A percentile compares a stretch with the other conserved stretches of the same genome.
Conservation (phyloP, 2,797 vertebrate species). For the Pristis pectinata region DNA sequence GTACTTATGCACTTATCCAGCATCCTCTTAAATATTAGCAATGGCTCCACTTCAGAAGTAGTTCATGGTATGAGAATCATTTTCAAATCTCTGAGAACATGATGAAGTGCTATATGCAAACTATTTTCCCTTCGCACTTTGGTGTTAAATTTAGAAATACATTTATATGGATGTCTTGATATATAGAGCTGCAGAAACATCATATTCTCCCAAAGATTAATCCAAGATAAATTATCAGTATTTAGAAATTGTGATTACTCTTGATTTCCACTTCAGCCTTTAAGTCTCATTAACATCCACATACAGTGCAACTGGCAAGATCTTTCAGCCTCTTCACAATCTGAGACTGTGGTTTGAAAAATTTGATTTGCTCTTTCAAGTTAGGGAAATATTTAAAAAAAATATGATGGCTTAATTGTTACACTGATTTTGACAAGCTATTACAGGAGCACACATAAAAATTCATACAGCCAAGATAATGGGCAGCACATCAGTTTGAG, state of each 20-base stretch:
- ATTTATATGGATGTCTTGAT: background rate
- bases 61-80: background rate
- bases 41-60: background rate
- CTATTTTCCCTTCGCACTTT: background rate
- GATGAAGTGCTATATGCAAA: background rate
- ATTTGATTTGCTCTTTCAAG: background rate
- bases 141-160: background rate
- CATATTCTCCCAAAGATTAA: background rate
- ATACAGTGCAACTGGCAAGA: background rate
- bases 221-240: background rate
- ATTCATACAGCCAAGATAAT: background rate
- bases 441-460: background rate
- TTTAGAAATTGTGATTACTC: background rate
- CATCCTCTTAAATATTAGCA: too few relatives aligned
- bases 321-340: too few relatives aligned
- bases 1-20: too few relatives aligned
- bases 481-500: background rate
- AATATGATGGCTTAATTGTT: background rate
- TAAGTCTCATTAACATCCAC: background rate
- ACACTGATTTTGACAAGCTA: background rate
- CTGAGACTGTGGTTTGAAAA: background rate
- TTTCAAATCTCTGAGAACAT: background rate
- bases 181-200: background rate
- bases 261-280: background rate
- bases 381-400: background rate